These are phyloP conservation scores for Cariama cristata DNA, from an alignment of 2,113 vertebrate species.

Conservation along the genomic window DNA sequence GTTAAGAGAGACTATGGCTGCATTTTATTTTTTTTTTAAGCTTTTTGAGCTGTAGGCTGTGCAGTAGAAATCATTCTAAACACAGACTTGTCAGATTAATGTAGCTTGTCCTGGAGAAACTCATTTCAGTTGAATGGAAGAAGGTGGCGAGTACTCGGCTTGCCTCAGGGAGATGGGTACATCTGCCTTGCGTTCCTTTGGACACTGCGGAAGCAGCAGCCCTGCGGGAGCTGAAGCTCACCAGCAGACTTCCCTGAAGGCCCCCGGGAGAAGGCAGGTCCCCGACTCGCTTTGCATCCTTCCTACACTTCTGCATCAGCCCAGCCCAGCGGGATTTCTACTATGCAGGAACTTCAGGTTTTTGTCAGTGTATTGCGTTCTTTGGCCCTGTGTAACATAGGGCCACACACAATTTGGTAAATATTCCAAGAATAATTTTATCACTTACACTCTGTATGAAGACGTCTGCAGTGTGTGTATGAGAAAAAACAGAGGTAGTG, in stretches of 20 bases:
- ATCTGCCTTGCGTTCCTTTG: background rate
- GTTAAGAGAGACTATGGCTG: background rate
- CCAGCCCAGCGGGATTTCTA: background rate
- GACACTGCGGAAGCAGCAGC: rapidly evolving
- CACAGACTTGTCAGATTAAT: background rate
- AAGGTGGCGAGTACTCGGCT: background rate
- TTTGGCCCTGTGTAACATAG: rapidly evolving
- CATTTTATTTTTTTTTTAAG: background rate
- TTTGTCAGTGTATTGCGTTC: background rate
- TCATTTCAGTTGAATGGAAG: background rate
- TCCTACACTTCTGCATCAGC: background rate
- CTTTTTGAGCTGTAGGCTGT: background rate
- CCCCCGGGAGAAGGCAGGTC: background rate
- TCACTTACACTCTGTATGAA: background rate
- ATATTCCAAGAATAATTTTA: background rate
- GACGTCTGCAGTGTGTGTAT: rapidly evolving
- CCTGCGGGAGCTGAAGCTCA: background rate
- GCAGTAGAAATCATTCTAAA: background rate
- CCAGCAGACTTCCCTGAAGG: rapidly evolving
- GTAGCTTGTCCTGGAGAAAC: background rate
- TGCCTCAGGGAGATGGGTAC: background rate
- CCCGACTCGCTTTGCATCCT: background rate
- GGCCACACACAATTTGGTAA: too few species aligned
- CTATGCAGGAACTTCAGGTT: background rate
- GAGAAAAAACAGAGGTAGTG: background rate